A percentile compares a stretch with the other conserved stretches of the same genome.
phyloP scores from a whole-genome alignment of 2,113 vertebrate species.

The Eulemur rufifrons region DNA sequence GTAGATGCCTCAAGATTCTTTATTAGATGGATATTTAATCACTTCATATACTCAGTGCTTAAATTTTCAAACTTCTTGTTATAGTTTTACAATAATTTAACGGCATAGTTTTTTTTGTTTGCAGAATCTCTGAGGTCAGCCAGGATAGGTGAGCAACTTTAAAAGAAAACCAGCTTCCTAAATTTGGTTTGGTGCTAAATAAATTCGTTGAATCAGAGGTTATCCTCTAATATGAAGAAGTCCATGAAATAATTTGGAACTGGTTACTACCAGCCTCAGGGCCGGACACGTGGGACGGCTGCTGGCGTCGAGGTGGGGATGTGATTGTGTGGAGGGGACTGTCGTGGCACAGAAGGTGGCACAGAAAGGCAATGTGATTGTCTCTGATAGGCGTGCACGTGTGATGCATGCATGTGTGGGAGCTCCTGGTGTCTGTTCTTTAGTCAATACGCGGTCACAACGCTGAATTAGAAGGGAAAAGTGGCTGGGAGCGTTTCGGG shows the following conservation, averaged over 20 bases:
- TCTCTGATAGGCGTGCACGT: rapidly evolving
- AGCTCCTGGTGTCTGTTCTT: background rate
- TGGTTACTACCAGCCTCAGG: rapidly evolving
- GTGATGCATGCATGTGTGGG: too few relatives aligned
- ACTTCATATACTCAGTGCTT: background rate
- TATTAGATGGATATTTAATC: background rate
- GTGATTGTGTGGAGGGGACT: rapidly evolving
- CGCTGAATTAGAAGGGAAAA: background rate
- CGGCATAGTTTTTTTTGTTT: background rate
- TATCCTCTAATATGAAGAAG: background rate
- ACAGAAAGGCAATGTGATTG: background rate
- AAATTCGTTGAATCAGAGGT: background rate
- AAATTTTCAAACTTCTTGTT: background rate
- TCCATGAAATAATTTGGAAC: background rate
- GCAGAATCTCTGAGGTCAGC: background rate
- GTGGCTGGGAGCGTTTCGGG: too few relatives aligned
- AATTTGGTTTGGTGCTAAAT: background rate
- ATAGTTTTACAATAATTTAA: background rate
- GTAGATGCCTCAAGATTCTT: background rate
- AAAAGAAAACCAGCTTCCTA: background rate
- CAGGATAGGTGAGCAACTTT: background rate
- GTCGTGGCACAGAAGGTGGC: rapidly evolving
- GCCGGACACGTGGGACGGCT: background rate
- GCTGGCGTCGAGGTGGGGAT: background rate
- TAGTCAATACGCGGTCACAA: background rate